Base-by-base conservation (phyloP, 2,888 invertebrate genomes). In the Noctua pronuba region DNA sequence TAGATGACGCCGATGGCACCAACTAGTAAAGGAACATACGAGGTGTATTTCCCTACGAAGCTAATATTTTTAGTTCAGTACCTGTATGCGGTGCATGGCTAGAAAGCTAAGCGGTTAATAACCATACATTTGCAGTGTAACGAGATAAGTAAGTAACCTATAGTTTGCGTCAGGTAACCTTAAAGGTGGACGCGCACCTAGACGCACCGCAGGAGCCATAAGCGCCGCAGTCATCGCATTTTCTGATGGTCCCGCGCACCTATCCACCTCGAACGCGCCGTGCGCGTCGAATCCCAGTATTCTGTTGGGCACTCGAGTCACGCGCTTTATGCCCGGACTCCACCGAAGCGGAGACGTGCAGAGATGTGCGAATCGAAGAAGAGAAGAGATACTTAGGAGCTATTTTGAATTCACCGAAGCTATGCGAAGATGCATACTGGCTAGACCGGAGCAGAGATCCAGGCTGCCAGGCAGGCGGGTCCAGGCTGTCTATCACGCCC, bases 41-140 rank as follows among this genome's bases (percentile, higher is more conserved):
- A n/a, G 13, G 6, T 55, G 21, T 44, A 21, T 44, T 28, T 21
- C 28, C 44, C 7, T 21, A n/a, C 35, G 68, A 52, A 35, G 24
- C 18, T 24, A 41, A 13, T 41, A 70, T 28, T 55, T 55, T 24
- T 44, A 73, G 13, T 73, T 73, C 16, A 7, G 35, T 44, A 18
- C 13, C 0, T 38, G 16, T 10, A 13, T 38, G 52, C 21, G 35
- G 44, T 16, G 16, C 3, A 55, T 55, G 64, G 35, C 16, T 60
- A 73, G 49, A 28, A 67, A 80, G 16, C 8, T 73, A 31, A 60
- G 16, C n/a, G 24, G 46, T n/a, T 76, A 66, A 41, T 77, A 18
- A 52, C 52, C 52, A 31, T 73, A 11, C 24, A 60, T 28, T 28
- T 28, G 13, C 58, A 60, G 38, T 62, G 62, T 68, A 75, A 67